phyloP scores from a whole-genome alignment of 2,113 vertebrate species.

The Phoenicopterus ruber region DNA sequence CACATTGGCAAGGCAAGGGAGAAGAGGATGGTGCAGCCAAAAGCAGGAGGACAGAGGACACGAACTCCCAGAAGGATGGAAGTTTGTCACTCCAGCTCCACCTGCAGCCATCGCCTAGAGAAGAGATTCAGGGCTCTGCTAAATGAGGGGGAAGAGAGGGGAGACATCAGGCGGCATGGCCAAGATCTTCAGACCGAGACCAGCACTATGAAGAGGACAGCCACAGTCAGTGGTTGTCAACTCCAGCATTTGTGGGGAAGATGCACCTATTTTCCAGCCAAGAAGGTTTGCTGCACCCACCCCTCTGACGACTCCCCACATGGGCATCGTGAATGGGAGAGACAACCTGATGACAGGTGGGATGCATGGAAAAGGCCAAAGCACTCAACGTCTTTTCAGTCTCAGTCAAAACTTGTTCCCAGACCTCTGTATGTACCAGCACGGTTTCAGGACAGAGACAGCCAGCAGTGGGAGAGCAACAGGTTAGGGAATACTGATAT shows the following conservation, averaged over 20 bases:
- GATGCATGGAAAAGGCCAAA: neutral
- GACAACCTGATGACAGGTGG: neutral
- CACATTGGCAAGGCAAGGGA: neutral
- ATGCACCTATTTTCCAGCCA: neutral
- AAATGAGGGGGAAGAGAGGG: neutral
- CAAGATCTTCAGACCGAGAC: neutral
- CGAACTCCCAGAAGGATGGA: neutral
- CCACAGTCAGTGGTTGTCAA: neutral
- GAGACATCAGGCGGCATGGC: neutral
- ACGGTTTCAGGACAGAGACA: neutral
- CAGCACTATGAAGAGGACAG: neutral
- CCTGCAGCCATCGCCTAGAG: neutral
- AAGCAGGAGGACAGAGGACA: neutral
- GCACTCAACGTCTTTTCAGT: neutral
- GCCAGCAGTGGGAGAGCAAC: neutral
- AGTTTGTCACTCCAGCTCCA: neutral
- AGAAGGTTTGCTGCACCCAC: neutral
- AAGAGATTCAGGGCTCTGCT: neutral
- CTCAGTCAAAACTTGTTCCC: neutral
- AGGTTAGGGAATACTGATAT: neutral
- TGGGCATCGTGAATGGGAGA: neutral
- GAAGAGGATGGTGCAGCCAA: neutral
- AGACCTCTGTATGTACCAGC: neutral
- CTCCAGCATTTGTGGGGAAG: neutral
- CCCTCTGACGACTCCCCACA: fast-evolving